These are phyloP conservation scores for Coluber constrictor DNA, from an alignment of 2,797 vertebrate species.

Conservation along the genomic window DNA sequence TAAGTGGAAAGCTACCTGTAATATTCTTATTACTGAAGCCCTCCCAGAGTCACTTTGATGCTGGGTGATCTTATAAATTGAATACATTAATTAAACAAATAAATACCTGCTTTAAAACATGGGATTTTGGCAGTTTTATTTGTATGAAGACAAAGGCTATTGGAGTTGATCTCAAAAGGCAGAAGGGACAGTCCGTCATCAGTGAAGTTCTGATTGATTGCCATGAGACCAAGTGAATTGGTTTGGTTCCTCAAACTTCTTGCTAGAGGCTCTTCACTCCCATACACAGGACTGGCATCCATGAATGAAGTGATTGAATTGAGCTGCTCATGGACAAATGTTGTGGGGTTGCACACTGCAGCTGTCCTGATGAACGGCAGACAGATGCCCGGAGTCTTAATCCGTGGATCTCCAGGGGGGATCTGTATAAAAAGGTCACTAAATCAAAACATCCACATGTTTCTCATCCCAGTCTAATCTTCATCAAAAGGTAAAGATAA, in stretches of 20 bases:
- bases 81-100: background rate
- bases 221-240: constrained; percentile 75
- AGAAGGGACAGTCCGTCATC: constrained; percentile 75
- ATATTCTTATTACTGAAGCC: background rate
- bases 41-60: background rate
- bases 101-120: constrained; percentile 83
- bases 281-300: constrained; percentile 81
- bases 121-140: constrained; percentile 75
- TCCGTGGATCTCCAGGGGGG: constrained; percentile 72
- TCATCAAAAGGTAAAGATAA: no score
- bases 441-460: background rate
- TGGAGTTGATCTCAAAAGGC: constrained; percentile 69
- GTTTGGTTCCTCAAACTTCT: constrained; percentile 72
- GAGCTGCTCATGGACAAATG: constrained; percentile 79
- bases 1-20: no score
- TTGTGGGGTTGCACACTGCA: constrained; percentile 70
- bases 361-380: constrained; percentile 81
- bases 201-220: constrained; percentile 72
- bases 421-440: constrained; percentile 66
- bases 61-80: background rate
- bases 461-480: fast-evolving
- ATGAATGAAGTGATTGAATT: constrained; percentile 81
- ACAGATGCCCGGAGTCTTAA: constrained; percentile 66
- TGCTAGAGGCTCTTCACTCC: constrained; percentile 73
- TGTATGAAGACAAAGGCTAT: constrained; percentile 76